Evolutionary conservation across 2,113 vertebrate genomes (phyloP).

Genomic region (Pelmatolapia mariae): DNA sequence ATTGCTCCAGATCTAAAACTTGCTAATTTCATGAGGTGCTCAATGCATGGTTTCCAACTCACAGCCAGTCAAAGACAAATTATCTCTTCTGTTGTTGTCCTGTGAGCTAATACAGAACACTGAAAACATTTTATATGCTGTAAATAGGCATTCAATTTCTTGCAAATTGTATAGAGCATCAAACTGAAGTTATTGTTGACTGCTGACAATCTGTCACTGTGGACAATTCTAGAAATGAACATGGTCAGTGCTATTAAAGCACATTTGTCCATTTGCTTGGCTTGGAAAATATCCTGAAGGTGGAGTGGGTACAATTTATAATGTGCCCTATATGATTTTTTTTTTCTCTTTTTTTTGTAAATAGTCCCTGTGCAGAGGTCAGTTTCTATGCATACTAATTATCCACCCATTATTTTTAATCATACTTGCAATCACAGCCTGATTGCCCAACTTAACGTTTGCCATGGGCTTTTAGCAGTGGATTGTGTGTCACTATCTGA

Average conservation of each 20-base stretch:
- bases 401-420: slow-evolving; percentile 11
- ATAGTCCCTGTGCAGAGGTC: not conserved
- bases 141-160: not conserved
- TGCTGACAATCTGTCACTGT: not conserved
- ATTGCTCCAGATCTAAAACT: not conserved
- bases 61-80: not conserved
- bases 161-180: not conserved
- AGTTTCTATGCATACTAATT: not conserved
- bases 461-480: not conserved
- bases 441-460: not conserved
- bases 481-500: not conserved
- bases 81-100: not conserved
- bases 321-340: not conserved
- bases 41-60: not conserved
- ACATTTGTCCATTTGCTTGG: not conserved
- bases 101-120: not conserved
- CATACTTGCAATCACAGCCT: slow-evolving; percentile 10
- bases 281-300: not conserved
- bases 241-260: not conserved
- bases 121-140: not conserved
- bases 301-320: not conserved
- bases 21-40: not conserved
- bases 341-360: not conserved
- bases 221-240: not conserved
- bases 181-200: not conserved